These are phyloP conservation scores for Porites lobata DNA, from an alignment of 92 coral and sea anemone genomes.

Conservation along the genomic window DNA sequence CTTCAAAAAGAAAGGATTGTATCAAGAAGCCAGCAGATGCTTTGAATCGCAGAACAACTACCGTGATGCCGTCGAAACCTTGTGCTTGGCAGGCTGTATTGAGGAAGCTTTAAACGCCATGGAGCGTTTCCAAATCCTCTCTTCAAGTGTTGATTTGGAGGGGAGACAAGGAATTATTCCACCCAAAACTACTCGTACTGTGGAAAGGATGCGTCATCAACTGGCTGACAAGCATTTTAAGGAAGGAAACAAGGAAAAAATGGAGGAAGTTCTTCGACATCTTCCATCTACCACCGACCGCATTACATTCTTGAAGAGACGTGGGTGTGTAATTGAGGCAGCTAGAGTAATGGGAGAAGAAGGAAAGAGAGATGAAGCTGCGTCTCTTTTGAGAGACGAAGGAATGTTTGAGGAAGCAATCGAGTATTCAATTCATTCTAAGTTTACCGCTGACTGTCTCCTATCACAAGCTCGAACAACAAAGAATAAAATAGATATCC, in stretches of 20 bases:
- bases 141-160: slow-evolving; percentile 24
- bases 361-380: slow-evolving; percentile 84
- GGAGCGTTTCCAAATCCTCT: slow-evolving; percentile 21
- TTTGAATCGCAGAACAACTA: slow-evolving; percentile 71
- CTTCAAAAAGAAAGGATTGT: slow-evolving; percentile 48
- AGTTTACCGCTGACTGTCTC: slow-evolving; percentile 80
- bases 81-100: slow-evolving; percentile 52
- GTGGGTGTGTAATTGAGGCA: slow-evolving; percentile 81
- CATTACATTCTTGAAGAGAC: slow-evolving; percentile 78
- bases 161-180: slow-evolving; percentile 59
- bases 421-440: slow-evolving; percentile 53
- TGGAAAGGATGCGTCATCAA: slow-evolving; percentile 72
- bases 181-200: slow-evolving; percentile 76
- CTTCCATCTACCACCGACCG: slow-evolving; percentile 83
- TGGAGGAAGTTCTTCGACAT: slow-evolving; percentile 76
- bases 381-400: slow-evolving; percentile 64
- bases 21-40: slow-evolving; percentile 66
- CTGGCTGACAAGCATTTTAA: slow-evolving; percentile 74
- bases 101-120: slow-evolving; percentile 66
- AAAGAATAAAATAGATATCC: background rate
- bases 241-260: slow-evolving; percentile 54
- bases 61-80: slow-evolving; percentile 68
- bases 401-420: slow-evolving; percentile 83
- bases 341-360: slow-evolving; percentile 75
- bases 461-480: slow-evolving; percentile 62